phyloP scores from a whole-genome alignment of 1,140 invertebrate genomes.

The Druon quercuslanigerum region DNA sequence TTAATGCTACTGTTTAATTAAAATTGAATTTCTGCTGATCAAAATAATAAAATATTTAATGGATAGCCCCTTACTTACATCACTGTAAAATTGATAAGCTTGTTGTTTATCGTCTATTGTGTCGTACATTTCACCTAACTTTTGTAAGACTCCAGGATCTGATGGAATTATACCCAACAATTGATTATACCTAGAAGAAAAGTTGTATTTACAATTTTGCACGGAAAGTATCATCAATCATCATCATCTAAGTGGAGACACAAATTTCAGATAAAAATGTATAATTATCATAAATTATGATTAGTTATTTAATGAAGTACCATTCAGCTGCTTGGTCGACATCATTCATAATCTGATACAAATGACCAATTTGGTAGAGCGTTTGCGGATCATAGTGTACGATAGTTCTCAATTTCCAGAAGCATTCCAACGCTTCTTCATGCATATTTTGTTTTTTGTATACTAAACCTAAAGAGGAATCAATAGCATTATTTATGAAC shows the following conservation, averaged over 20 bases:
- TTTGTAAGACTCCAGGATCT: conserved; percentile 88
- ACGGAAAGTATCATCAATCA: too few species aligned
- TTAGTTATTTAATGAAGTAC: conserved; percentile 58
- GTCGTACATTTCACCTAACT: conserved; percentile 91
- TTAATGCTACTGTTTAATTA: too few species aligned
- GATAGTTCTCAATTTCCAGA: conserved; percentile 88
- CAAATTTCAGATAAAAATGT: too few species aligned
- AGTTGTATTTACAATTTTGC: background rate
- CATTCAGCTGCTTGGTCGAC: conserved; percentile 87
- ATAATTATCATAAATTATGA: conserved; percentile 31
- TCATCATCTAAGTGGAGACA: too few species aligned
- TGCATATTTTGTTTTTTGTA: conserved; percentile 83
- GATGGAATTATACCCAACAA: conserved; percentile 88
- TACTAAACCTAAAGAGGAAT: conserved; percentile 78
- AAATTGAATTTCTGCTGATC: too few species aligned
- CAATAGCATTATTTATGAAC: conserved; percentile 27
- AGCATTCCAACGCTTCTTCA: conserved; percentile 87
- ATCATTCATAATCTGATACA: conserved; percentile 86
- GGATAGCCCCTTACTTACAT: conserved; percentile 78
- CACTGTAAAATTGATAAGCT: conserved; percentile 93
- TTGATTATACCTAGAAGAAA: conserved; percentile 84
- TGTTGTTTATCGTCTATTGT: conserved; percentile 91
- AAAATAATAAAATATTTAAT: background rate
- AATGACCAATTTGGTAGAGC: conserved; percentile 89
- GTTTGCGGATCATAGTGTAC: conserved; percentile 88